phyloP scores from a whole-genome alignment of 2,113 vertebrate species.

The Solenodon paradoxus region DNA sequence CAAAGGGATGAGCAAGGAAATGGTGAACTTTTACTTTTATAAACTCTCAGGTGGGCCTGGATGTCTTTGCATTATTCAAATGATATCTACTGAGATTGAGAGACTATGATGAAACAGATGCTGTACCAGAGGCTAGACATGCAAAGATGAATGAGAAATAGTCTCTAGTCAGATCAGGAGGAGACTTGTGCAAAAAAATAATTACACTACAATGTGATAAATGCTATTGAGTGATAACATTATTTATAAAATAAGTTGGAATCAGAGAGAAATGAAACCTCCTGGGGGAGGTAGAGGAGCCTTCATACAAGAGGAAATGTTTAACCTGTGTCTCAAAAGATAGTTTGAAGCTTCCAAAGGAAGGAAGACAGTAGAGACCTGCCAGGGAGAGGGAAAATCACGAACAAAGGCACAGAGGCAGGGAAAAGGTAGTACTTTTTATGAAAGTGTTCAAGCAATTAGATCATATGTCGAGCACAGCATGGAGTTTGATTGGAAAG shows the following conservation, averaged over 20 bases:
- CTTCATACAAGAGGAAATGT: not conserved
- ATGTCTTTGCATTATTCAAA: conserved; percentile 18
- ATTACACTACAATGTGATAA: not conserved
- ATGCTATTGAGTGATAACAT: not conserved
- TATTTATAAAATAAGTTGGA: not conserved
- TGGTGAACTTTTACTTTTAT: conserved; percentile 59
- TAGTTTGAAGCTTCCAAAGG: not conserved
- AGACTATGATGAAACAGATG: not conserved
- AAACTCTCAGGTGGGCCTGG: conserved; percentile 36
- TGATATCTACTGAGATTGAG: not conserved
- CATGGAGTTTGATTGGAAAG: not conserved
- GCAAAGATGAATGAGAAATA: not conserved
- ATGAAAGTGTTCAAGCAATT: not conserved
- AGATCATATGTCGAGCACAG: not conserved
- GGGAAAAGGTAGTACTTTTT: not conserved
- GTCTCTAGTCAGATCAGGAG: not conserved
- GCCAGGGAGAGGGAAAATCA: not conserved
- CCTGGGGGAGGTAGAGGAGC: not conserved
- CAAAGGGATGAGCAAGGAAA: conserved; percentile 45
- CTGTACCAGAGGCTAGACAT: not conserved
- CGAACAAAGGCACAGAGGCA: not conserved
- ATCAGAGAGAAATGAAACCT: not conserved
- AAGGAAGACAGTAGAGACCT: not conserved
- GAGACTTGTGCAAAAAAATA: not conserved
- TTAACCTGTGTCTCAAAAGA: conserved; percentile 17